Conservation (phyloP, 2,888 invertebrate genomes). For the Augochlorella aurata region DNA sequence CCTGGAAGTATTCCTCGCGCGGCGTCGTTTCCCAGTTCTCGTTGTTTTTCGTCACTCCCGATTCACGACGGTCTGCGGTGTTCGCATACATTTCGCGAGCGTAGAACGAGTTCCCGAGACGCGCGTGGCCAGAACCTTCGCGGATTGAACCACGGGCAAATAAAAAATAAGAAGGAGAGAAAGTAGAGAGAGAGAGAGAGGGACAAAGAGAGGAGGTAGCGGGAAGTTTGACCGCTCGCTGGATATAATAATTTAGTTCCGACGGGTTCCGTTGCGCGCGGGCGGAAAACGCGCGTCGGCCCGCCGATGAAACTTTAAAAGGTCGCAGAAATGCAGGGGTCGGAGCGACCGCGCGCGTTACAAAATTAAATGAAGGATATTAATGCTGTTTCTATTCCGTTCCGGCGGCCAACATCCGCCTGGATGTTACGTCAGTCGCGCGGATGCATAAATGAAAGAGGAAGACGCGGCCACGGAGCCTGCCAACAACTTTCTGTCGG, state of each 20-base stretch:
- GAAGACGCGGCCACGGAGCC: background rate
- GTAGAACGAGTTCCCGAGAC: no score
- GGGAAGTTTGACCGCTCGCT: background rate
- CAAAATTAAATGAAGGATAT: constrained; percentile 18
- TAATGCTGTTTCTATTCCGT: constrained; percentile 12
- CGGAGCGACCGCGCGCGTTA: background rate
- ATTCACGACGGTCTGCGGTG: background rate
- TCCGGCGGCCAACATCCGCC: background rate
- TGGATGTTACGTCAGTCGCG: background rate
- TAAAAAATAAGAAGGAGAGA: background rate
- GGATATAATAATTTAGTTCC: constrained; percentile 10
- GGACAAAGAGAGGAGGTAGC: background rate
- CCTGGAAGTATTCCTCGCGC: background rate
- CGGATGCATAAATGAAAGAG: constrained; percentile 13
- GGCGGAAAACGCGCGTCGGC: background rate
- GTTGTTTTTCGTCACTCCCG: background rate
- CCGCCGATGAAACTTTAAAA: constrained; percentile 9
- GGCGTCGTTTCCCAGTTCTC: background rate
- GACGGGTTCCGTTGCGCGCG: no score
- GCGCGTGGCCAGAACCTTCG: background rate
- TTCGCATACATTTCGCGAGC: background rate
- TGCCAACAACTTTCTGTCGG: background rate
- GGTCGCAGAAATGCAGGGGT: background rate
- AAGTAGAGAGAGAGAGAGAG: background rate
- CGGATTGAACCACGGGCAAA: background rate